Base-by-base conservation (phyloP, 1,140 invertebrate genomes). In the Panagrolaimus sp. region DNA sequence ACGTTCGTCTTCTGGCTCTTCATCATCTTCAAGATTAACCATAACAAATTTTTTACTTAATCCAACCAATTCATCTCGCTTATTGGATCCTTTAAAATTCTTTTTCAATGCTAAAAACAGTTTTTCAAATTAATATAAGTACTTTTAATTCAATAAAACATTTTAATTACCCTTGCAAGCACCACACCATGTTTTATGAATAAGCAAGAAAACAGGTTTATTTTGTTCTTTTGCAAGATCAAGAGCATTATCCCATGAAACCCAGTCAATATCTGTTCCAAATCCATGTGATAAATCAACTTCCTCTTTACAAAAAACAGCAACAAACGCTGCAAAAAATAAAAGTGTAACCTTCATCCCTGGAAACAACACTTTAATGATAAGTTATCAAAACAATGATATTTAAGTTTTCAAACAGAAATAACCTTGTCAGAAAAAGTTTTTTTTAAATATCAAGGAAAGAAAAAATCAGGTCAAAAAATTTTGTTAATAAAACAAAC, bases 161-260 rank as follows among this genome's bases (percentile, higher is more conserved):
- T n/a, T n/a, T n/a, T n/a, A n/a, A n/a, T 46, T 43, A 79, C 79
- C 31, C 70, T 81, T 75, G 75, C 79, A 81, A 43, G 79, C 79
- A 46, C 79, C 78, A 53, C 79, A 81, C 79, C 79, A 81, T 25
- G 80, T 77, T 62, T 81, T 81, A 66, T 83, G 81, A 14, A 81
- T 74, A 23, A 81, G 74, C 51, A 81, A 68, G 67, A 81, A 83
- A 45, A 83, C 76, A 11, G 79, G 79, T 53, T 82, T 82, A 64
- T 81, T 72, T 16, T 75, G 46, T 38, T 83, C 79, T 38, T 78
- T 73, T 5, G 78, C 74, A 44, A 82, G 67, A 31, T 74, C 75
- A 20, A 82, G 51, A 42, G 79, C 79, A 9, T 82, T 46, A 11
- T 71, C 65, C 70, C 78, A 83, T 23, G 66, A 14, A 20, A 81